Evolutionary conservation across 2,113 vertebrate genomes (phyloP).

Genomic region (Puffinus mauretanicus): DNA sequence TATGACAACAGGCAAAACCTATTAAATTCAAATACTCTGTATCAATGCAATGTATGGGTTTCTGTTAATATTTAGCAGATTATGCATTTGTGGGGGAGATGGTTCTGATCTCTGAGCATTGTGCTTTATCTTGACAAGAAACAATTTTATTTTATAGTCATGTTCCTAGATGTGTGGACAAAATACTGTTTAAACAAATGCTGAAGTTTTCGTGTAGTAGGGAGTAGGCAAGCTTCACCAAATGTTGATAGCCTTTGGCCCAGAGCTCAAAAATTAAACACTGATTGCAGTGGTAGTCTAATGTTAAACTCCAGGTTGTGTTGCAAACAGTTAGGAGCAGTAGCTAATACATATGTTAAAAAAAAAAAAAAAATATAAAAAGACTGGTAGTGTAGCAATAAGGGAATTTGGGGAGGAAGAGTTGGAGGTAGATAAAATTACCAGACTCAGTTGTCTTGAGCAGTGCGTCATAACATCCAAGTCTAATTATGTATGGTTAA

Average conservation of each 20-base stretch:
- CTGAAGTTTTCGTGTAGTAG: not conserved
- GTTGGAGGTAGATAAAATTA: not conserved
- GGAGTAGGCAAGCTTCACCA: not conserved
- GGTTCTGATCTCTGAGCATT: not conserved
- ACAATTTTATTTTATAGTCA: not conserved
- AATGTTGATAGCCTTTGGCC: not conserved
- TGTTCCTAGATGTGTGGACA: not conserved
- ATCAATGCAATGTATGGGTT: not conserved
- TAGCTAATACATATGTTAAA: not conserved
- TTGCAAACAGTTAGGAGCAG: not conserved
- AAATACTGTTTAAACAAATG: not conserved
- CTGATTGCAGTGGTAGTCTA: not conserved
- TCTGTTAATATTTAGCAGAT: not conserved
- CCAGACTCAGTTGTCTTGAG: not conserved
- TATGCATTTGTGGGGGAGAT: not conserved
- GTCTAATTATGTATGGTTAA: not conserved
- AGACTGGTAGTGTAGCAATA: not conserved
- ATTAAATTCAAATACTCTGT: not conserved
- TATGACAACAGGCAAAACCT: not conserved
- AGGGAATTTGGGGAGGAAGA: not conserved
- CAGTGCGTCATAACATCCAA: not conserved
- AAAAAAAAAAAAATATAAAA: accelerated
- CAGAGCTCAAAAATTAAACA: not conserved
- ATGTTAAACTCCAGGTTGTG: not conserved
- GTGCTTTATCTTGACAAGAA: not conserved